Conservation (phyloP, 2,888 invertebrate species). For the Stegana nigrithorax region DNA sequence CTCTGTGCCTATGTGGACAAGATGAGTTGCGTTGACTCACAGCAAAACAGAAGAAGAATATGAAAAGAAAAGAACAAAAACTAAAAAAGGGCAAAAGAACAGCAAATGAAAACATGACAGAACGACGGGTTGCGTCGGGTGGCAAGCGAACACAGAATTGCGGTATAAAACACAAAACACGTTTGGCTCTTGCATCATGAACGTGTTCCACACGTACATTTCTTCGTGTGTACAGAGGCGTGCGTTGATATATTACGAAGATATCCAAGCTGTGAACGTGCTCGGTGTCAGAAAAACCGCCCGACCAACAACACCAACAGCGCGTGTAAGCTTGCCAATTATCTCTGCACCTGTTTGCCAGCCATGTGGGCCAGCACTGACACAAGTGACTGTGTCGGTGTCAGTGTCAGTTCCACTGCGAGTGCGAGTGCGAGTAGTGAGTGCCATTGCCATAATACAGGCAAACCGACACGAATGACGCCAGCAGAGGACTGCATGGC, state of each 20-base stretch:
- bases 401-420: no score
- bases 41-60: neutral
- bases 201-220: no score
- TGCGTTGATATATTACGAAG: neutral
- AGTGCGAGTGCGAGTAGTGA: no score
- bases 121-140: neutral
- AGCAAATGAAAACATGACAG: neutral
- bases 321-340: conserved; percentile 1
- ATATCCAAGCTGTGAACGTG: conserved; percentile 1
- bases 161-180: neutral
- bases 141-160: no score
- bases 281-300: no score
- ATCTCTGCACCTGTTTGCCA: neutral
- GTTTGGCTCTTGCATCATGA: no score
- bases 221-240: neutral
- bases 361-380: no score
- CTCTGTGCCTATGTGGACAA: neutral
- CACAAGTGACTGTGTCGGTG: no score
- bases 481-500: neutral
- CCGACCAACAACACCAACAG: no score
- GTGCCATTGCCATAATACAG: no score
- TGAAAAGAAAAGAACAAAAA: neutral
- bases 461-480: neutral
- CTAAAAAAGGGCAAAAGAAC: neutral
- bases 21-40: no score